These are phyloP conservation scores for Zelleria hepariella DNA, from an alignment of 2,888 invertebrate species.

Conservation along the genomic window DNA sequence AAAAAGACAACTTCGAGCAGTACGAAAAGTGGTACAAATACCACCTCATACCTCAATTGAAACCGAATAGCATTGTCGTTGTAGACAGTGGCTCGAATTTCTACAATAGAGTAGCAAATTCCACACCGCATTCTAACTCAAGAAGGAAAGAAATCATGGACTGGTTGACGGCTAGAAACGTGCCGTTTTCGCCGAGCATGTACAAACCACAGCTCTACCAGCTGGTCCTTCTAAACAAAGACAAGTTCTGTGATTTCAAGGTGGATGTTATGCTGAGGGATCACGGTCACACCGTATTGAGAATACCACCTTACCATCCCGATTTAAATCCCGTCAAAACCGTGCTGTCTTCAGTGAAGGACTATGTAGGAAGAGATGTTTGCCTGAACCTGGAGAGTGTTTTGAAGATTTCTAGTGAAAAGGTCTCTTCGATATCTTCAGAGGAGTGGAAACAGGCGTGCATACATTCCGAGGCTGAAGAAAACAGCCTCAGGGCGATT, in stretches of 20 bases:
- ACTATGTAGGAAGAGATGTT: slow-evolving; percentile 21
- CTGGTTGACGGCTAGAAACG: slow-evolving; percentile 22
- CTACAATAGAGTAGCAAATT: slow-evolving; percentile 23
- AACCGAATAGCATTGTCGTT: slow-evolving; percentile 24
- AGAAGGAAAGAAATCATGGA: slow-evolving; percentile 27
- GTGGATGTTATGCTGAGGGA: slow-evolving; percentile 21
- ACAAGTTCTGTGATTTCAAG: slow-evolving; percentile 24
- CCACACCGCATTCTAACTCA: slow-evolving; percentile 24
- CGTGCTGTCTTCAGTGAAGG: slow-evolving; percentile 17
- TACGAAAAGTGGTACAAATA: slow-evolving; percentile 26
- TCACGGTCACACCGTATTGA: slow-evolving; percentile 21
- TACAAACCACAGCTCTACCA: slow-evolving; percentile 26
- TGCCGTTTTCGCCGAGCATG: slow-evolving; percentile 21
- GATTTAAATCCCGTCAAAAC: slow-evolving; percentile 24
- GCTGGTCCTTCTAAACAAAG: slow-evolving; percentile 22
- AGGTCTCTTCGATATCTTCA: slow-evolving; percentile 17
- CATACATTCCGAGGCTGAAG: slow-evolving; percentile 22
- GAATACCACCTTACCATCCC: slow-evolving; percentile 22
- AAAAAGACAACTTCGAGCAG: slow-evolving; percentile 23
- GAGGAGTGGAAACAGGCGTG: slow-evolving; percentile 23
- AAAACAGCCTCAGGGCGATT: slow-evolving; percentile 23
- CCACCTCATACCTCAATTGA: slow-evolving; percentile 22
- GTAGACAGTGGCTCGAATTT: slow-evolving; percentile 23
- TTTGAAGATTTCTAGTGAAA: slow-evolving; percentile 24
- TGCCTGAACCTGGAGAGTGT: slow-evolving; percentile 21